Conservation (phyloP, 2,888 invertebrate genomes). For the Mimumesa dahlbomi region DNA sequence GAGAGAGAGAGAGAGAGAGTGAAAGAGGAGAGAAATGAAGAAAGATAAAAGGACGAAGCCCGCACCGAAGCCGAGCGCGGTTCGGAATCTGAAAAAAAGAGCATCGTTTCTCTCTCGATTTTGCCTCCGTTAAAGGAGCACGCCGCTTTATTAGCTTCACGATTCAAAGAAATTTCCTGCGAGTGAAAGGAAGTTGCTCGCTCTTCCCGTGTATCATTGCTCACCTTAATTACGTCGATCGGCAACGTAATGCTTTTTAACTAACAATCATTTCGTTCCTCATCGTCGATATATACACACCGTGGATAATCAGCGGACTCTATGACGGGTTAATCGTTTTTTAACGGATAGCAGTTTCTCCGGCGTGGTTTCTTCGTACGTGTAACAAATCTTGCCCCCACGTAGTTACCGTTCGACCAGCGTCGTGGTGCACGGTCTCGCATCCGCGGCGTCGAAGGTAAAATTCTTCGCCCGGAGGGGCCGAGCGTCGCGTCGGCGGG, state of each 20-base stretch:
- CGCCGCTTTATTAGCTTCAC: constrained; percentile 31
- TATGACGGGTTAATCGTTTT: too few species aligned
- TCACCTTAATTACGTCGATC: constrained; percentile 24
- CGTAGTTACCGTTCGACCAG: too few species aligned
- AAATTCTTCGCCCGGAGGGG: constrained; percentile 13
- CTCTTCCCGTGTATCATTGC: constrained; percentile 22
- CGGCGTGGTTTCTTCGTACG: too few species aligned
- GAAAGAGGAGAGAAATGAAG: neutral
- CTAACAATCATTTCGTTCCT: constrained; percentile 17
- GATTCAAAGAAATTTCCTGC: constrained; percentile 30
- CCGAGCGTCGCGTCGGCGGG: neutral
- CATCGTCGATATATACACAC: constrained; percentile 16
- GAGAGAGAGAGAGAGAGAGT: neutral
- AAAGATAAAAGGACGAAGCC: constrained; percentile 9
- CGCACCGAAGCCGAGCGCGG: neutral
- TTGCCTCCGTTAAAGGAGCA: constrained; percentile 53
- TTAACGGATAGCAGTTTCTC: too few species aligned
- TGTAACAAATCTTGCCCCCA: too few species aligned
- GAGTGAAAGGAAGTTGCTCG: constrained; percentile 42
- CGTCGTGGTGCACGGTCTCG: neutral
- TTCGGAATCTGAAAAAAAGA: constrained; percentile 36
- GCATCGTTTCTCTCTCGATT: constrained; percentile 48
- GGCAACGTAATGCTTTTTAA: constrained; percentile 19
- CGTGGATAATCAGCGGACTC: constrained; percentile 14
- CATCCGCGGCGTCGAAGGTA: constrained; percentile 16